These are phyloP conservation scores for Fratercula arctica DNA, from an alignment of 2,797 vertebrate genomes.

Conservation along the genomic window DNA sequence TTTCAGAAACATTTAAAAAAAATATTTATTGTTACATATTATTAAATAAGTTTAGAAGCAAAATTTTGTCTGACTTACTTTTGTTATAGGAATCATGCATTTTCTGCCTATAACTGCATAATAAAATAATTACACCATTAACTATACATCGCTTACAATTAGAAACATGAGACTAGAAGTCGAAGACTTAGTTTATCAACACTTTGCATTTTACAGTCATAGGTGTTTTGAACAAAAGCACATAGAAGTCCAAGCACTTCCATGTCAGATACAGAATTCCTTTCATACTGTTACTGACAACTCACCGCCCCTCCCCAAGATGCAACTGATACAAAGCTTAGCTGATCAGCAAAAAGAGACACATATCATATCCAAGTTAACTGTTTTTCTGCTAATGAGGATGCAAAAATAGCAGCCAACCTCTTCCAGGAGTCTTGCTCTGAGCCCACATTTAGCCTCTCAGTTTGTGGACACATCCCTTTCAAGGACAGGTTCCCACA, in stretches of 20 bases:
- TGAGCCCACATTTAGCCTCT: slow-evolving; percentile 5
- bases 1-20: neutral
- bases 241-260: neutral
- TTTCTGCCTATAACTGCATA: slow-evolving; percentile 37
- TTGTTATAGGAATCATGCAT: slow-evolving; percentile 4
- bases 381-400: neutral
- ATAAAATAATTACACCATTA: slow-evolving; percentile 49
- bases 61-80: slow-evolving; percentile 17
- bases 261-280: neutral
- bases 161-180: neutral
- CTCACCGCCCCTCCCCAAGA: neutral
- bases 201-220: neutral
- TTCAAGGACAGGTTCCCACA: slow-evolving; percentile 20
- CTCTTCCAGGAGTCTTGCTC: slow-evolving; percentile 7
- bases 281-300: neutral
- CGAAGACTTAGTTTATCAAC: neutral
- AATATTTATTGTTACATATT: slow-evolving; percentile 28
- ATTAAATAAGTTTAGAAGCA: slow-evolving; percentile 18
- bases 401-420: neutral
- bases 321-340: neutral
- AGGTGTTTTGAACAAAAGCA: neutral
- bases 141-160: slow-evolving; percentile 40
- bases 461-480: neutral
- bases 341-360: neutral
- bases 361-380: neutral